Evolutionary conservation across 2,797 vertebrate genomes (phyloP).

Genomic region (Gambusia yucatana): DNA sequence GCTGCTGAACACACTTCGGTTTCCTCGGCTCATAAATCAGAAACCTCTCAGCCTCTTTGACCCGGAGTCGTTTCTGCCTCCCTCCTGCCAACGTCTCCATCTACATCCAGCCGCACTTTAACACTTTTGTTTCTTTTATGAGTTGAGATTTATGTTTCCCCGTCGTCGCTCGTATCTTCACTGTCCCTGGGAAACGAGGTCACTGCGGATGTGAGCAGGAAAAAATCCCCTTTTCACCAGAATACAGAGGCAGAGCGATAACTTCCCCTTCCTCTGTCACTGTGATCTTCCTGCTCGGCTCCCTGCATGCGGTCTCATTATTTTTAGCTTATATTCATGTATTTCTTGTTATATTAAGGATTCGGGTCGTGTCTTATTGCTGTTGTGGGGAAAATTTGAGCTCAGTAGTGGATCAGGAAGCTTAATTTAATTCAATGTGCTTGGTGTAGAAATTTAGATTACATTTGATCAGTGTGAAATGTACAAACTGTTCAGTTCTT

Average conservation of each 20-base stretch:
- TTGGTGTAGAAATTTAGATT: slow-evolving; percentile 20
- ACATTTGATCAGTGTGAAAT: slow-evolving; percentile 45
- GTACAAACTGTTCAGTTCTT: slow-evolving; percentile 42
- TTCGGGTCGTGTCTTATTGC: slow-evolving; percentile 29
- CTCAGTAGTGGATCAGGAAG: slow-evolving; percentile 34
- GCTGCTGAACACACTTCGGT: too few species aligned
- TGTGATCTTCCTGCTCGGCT: slow-evolving; percentile 32
- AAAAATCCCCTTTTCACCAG: slow-evolving; percentile 34
- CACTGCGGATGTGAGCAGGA: slow-evolving; percentile 48
- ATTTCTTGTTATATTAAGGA: slow-evolving; percentile 31
- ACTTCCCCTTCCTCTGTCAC: slow-evolving; percentile 12
- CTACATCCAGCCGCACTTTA: slow-evolving; percentile 16
- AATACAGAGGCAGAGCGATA: slow-evolving; percentile 23
- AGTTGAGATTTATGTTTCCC: slow-evolving; percentile 38
- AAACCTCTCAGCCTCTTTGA: slow-evolving; percentile 7
- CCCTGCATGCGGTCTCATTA: slow-evolving; percentile 27
- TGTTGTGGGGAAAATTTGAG: slow-evolving; percentile 10
- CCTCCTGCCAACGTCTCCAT: not conserved
- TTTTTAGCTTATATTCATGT: slow-evolving; percentile 35
- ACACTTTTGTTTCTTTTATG: slow-evolving; percentile 26
- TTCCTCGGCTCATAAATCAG: slow-evolving; percentile 21
- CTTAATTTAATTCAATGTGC: slow-evolving; percentile 44
- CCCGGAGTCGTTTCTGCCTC: slow-evolving; percentile 8
- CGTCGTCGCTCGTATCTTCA: not conserved
- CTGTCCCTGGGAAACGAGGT: slow-evolving; percentile 51